Evolutionary conservation across 2,113 vertebrate genomes (phyloP).

Genomic region (Toxotes chatareus): DNA sequence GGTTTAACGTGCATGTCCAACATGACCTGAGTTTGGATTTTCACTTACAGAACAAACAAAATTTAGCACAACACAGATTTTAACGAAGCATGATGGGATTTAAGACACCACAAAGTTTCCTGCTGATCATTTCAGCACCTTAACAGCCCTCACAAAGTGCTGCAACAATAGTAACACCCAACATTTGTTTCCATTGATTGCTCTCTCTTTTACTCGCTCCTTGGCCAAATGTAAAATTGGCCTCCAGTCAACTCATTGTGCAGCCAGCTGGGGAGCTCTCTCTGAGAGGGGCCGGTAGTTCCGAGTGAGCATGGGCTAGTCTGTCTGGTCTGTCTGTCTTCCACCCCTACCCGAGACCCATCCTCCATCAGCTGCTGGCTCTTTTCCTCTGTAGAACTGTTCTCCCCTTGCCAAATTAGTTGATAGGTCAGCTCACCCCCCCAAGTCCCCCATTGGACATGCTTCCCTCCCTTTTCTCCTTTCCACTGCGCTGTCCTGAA

Average conservation of each 20-base stretch:
- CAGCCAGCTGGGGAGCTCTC: constrained; percentile 38
- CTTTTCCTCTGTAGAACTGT: not conserved
- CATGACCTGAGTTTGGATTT: too few relatives aligned
- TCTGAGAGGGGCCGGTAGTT: constrained; percentile 4
- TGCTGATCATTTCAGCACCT: constrained; percentile 36
- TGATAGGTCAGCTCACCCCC: constrained; percentile 37
- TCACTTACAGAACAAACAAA: not conserved
- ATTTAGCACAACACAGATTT: not conserved
- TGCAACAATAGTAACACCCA: constrained; percentile 47
- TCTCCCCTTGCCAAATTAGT: constrained; percentile 24
- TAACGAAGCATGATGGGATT: constrained; percentile 12
- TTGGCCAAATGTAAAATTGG: constrained; percentile 50
- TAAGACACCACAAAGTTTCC: constrained; percentile 2
- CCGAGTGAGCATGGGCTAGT: constrained; percentile 14
- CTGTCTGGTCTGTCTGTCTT: constrained; percentile 4
- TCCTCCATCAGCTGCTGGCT: constrained; percentile 32
- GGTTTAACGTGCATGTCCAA: too few relatives aligned
- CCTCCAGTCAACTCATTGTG: constrained; percentile 32
- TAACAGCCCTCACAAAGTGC: constrained; percentile 29
- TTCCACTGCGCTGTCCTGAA: not conserved
- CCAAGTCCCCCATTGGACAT: not conserved
- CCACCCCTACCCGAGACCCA: not conserved
- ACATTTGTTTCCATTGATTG: constrained; percentile 60
- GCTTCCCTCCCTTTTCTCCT: not conserved
- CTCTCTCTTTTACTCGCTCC: constrained; percentile 40